Base-by-base conservation (phyloP, 2,113 vertebrate species). In the Galemys pyrenaicus region DNA sequence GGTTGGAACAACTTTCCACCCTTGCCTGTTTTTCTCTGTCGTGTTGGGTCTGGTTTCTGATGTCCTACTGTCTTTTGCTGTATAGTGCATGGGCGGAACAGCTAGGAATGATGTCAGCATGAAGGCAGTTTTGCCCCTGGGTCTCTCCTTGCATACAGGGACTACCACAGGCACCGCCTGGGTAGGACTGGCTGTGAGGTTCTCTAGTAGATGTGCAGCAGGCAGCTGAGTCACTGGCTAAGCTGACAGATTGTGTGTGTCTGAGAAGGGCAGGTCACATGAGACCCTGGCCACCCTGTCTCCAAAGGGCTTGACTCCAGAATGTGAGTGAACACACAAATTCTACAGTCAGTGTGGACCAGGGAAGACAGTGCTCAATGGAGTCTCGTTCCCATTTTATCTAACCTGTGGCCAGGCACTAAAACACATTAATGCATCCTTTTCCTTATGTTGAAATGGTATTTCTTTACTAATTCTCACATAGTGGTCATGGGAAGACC, bases 51-150 rank as follows among this genome's bases (percentile, higher is more conserved):
- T 94, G 95, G 58, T 89, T 94, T 84, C 60, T 9, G 4, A 71
- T 87, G 54, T 95, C 83, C 87, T 56, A n/a, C 84, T 46, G 60
- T 92, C 78, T 58, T 88, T 80, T 83, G 65, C 89, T 94, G 49
- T 39, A 77, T 39, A 20, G n/a, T 35, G 35, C 32, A 1, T 65
- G 91, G 82, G 75, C 49, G 56, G 87, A 96, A 62, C 92, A 73
- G 82, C 87, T 96, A 96, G 75, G 77, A 92, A 96, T 97, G 95
- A 93, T 77, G 92, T 68, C 84, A 58, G 37, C n/a, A 54, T 77
- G 89, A 96, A 82, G 89, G 89, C 90, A 93, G 67, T 94, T 96
- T 93, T 88, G 78, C 84, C 84, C 87, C 73, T 81, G 77, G 80
- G 81, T 80, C 54, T 39, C 49, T 93, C 84, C 54, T 65, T 0